phyloP scores from a whole-genome alignment of 2,797 vertebrate genomes.

The Diplodus sargus region DNA sequence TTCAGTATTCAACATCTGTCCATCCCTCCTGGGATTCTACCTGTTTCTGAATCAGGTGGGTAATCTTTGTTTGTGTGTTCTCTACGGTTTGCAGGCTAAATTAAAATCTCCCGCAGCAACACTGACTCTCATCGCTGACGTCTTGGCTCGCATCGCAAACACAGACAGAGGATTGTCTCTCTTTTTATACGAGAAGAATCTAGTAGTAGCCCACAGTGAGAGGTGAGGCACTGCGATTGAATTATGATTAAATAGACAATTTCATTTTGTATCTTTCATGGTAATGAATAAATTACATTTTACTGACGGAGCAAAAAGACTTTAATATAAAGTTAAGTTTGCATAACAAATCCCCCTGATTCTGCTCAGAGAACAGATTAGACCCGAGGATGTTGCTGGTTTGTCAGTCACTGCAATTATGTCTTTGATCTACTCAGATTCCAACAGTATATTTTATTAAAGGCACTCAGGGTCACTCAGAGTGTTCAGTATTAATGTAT shows the following conservation, averaged over 20 bases:
- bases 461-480: neutral
- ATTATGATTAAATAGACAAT: constrained; percentile 27
- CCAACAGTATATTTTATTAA: neutral
- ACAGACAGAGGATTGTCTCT: constrained; percentile 90
- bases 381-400: constrained; percentile 3
- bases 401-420: neutral
- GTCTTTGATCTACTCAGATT: constrained; percentile 2
- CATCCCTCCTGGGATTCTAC: constrained; percentile 8
- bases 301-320: constrained; percentile 12
- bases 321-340: constrained; percentile 22
- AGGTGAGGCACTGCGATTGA: constrained; percentile 79
- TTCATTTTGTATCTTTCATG: constrained; percentile 23
- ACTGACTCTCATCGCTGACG: constrained; percentile 90
- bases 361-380: constrained; percentile 38
- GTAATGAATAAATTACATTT: constrained; percentile 45
- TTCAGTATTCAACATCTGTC: neutral
- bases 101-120: constrained; percentile 86
- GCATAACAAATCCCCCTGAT: constrained; percentile 29
- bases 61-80: constrained; percentile 25
- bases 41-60: constrained; percentile 25
- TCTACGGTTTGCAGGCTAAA: constrained; percentile 76
- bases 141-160: constrained; percentile 91
- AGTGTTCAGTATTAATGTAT: neutral
- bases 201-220: constrained; percentile 76
- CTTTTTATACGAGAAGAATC: constrained; percentile 89